Evolutionary conservation across 2,888 invertebrate species (phyloP).

Genomic region (Cantharis nigra): DNA sequence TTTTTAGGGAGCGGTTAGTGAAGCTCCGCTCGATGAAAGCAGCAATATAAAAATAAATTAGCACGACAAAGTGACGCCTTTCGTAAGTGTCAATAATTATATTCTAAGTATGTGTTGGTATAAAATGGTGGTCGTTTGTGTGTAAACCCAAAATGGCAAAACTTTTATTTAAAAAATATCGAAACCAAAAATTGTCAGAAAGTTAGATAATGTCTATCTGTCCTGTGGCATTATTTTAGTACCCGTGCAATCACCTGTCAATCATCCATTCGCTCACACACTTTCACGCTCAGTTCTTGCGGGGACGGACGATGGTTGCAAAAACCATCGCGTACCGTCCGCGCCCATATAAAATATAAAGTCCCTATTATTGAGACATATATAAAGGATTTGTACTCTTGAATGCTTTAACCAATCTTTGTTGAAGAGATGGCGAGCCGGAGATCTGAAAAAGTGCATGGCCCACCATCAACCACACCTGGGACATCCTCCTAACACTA

Average conservation of each 20-base stretch:
- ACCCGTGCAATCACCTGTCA: constrained; percentile 54
- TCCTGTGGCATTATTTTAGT: constrained; percentile 40
- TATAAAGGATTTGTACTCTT: constrained; percentile 77
- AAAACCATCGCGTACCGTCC: constrained; percentile 21
- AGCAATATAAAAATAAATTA: neutral
- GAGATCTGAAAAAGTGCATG: constrained; percentile 45
- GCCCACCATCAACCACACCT: constrained; percentile 40
- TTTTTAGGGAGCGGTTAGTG: neutral
- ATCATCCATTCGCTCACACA: constrained; percentile 44
- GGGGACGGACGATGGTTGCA: constrained; percentile 38
- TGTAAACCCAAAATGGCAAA: neutral
- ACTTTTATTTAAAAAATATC: neutral
- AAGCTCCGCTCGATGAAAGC: neutral
- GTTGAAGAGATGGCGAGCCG: constrained; percentile 37
- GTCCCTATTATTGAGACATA: constrained; percentile 40
- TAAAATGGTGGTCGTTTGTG: neutral
- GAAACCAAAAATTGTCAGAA: constrained; percentile 19
- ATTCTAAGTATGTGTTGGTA: neutral
- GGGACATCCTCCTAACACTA: constrained; percentile 45
- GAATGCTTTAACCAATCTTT: constrained; percentile 54
- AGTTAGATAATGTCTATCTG: constrained; percentile 23
- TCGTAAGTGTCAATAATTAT: neutral
- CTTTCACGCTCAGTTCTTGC: constrained; percentile 49
- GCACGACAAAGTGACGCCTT: neutral
- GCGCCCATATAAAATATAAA: constrained; percentile 35